phyloP scores from a whole-genome alignment of 2,797 vertebrate genomes.

The Halcyon smyrnensis region DNA sequence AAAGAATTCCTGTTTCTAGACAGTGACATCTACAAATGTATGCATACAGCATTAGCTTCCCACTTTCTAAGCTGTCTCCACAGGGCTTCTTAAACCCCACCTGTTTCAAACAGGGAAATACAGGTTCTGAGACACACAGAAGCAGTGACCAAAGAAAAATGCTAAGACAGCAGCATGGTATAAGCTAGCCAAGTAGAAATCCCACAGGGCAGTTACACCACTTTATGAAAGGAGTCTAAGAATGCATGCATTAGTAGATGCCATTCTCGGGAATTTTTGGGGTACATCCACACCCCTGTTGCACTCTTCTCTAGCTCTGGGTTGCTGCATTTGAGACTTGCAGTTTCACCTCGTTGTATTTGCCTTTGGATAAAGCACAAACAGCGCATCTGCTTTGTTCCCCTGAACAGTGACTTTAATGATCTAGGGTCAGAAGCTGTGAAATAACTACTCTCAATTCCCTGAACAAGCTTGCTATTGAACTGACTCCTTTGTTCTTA shows the following conservation, averaged over 20 bases:
- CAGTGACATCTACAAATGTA: neutral
- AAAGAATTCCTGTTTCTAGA: neutral
- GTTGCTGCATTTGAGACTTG: neutral
- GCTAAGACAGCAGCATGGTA: neutral
- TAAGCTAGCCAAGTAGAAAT: neutral
- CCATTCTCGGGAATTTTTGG: neutral
- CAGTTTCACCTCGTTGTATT: neutral
- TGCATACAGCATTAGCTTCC: neutral
- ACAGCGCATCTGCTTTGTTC: neutral
- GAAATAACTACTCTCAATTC: conserved; percentile 13
- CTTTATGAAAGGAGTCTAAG: neutral
- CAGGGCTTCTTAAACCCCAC: neutral
- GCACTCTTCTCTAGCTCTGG: neutral
- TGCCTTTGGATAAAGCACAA: neutral
- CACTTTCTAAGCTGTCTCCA: neutral
- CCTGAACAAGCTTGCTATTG: neutral
- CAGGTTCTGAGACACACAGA: neutral
- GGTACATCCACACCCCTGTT: neutral
- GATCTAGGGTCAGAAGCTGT: conserved; percentile 5
- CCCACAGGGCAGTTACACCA: neutral
- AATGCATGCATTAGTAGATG: neutral
- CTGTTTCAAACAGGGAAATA: neutral
- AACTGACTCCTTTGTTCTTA: conserved; percentile 1
- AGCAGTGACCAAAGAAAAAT: neutral
- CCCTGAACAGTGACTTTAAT: neutral